Evolutionary conservation across 2,888 invertebrate species (phyloP).

Genomic region (Rhingia rostrata): DNA sequence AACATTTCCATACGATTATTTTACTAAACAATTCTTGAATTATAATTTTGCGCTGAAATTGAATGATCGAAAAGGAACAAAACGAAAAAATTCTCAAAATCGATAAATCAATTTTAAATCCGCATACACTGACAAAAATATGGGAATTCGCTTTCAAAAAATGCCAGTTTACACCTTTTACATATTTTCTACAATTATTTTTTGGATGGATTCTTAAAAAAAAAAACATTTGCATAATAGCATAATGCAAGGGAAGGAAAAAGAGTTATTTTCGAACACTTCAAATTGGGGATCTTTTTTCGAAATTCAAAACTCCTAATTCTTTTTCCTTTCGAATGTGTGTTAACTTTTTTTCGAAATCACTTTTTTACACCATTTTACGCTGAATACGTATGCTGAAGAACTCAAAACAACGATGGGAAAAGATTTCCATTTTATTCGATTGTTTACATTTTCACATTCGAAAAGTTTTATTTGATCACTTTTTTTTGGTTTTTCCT

Average conservation of each 20-base stretch:
- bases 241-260: slow-evolving; percentile 29
- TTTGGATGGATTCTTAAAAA: slow-evolving; percentile 44
- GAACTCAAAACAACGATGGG: slow-evolving; percentile 22
- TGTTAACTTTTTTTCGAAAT: slow-evolving; percentile 4
- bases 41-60: slow-evolving; percentile 73
- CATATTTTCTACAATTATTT: slow-evolving; percentile 10
- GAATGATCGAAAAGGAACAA: slow-evolving; percentile 58
- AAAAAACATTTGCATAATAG: slow-evolving; percentile 33
- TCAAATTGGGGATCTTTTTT: neutral
- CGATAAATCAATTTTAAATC: slow-evolving; percentile 42
- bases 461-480: slow-evolving; percentile 3
- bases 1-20: slow-evolving; percentile 41
- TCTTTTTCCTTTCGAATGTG: slow-evolving; percentile 47
- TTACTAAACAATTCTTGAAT: slow-evolving; percentile 66
- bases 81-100: slow-evolving; percentile 17
- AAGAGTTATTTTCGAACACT: slow-evolving; percentile 12
- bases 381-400: slow-evolving; percentile 18
- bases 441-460: slow-evolving; percentile 10
- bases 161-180: slow-evolving; percentile 39
- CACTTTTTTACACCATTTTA: slow-evolving; percentile 27
- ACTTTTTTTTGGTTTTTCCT: slow-evolving; percentile 19
- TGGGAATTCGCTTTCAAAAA: slow-evolving; percentile 43
- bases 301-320: neutral
- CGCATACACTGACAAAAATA: slow-evolving; percentile 31
- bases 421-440: slow-evolving; percentile 5